These are phyloP conservation scores for Thomomys bottae DNA, from an alignment of 2,113 vertebrate genomes.

Conservation along the genomic window DNA sequence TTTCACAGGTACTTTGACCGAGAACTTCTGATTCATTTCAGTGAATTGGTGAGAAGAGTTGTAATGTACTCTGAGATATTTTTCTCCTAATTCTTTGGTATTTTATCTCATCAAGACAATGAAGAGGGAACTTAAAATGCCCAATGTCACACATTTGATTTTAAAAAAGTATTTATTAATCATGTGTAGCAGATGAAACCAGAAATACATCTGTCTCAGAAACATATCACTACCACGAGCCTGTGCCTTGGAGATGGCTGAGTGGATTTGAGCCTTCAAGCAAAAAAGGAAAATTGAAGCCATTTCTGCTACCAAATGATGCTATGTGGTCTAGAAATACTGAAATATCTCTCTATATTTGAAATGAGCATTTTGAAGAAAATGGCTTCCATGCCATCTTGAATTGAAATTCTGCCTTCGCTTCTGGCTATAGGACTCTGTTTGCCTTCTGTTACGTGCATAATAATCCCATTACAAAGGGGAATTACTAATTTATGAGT, in stretches of 20 bases:
- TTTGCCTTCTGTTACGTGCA: not conserved
- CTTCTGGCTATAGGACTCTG: not conserved
- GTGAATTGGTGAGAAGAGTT: not conserved
- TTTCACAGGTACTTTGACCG: not conserved
- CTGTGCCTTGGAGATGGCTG: conserved; percentile 43
- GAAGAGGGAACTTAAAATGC: not conserved
- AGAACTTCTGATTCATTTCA: not conserved
- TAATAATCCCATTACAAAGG: not conserved
- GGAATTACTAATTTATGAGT: conserved; percentile 32
- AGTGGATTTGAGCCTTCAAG: conserved; percentile 49
- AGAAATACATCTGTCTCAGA: conserved; percentile 8
- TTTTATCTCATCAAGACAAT: conserved; percentile 11
- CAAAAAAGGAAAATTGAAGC: conserved; percentile 54
- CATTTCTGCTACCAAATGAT: conserved; percentile 42
- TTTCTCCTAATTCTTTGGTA: not conserved
- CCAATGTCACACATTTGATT: conserved; percentile 4
- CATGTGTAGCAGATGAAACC: conserved; percentile 8
- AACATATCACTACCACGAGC: conserved; percentile 31
- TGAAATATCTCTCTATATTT: conserved; percentile 47
- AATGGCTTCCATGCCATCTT: not conserved
- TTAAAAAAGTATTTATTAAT: conserved; percentile 43
- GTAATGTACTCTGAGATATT: not conserved
- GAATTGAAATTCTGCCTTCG: not conserved
- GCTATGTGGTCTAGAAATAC: conserved; percentile 48
- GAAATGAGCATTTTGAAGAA: conserved; percentile 52